Evolutionary conservation across 2,888 invertebrate species (phyloP), one percentile per base, ranked within the genome.

Genomic region (Sipunculus nudus): DNA sequence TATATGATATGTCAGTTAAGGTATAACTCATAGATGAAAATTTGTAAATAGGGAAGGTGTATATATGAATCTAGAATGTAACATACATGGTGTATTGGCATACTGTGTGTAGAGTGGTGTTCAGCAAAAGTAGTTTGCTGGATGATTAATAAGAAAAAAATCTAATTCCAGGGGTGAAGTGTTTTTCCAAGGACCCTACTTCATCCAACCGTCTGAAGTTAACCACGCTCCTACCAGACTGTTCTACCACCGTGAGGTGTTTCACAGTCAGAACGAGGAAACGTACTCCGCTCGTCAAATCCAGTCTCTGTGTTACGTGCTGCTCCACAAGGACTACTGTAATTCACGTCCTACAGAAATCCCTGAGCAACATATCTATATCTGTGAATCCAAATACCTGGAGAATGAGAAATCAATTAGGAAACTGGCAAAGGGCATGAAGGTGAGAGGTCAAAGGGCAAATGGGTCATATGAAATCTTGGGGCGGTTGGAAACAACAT

Each of bases 131-230:
- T n/a, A n/a, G n/a, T n/a, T n/a, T n/a, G n/a, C n/a, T n/a, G n/a
- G n/a, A n/a, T n/a, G n/a, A n/a, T n/a, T n/a, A n/a, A n/a, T n/a
- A n/a, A n/a, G n/a, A n/a, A n/a, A n/a, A n/a, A n/a, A n/a, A n/a
- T 54, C 16, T 74, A 76, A 50, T 87, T 88, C 32, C 83, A 93
- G 93, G 78, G 94, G 92, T 50, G 92, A 92, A 80, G 91, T 92
- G 54, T 95, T 91, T 81, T 94, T 98, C 86, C 92, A 92, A 65
- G 98, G 98, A 0, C 94, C 96, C 0, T 94, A 94, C 91, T 89
- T 97, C 71, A 89, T 97, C 55, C 89, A 92, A 49, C 94, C 97
- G 0, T 87, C 89, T 1, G 97, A 97, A 84, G 90, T 96, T 16
- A 89, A 92, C 13, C 92, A 92, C 76, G 87, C 91, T 3, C 82